Conservation (phyloP, 2,113 vertebrate species). For the Toxostoma redivivum region DNA sequence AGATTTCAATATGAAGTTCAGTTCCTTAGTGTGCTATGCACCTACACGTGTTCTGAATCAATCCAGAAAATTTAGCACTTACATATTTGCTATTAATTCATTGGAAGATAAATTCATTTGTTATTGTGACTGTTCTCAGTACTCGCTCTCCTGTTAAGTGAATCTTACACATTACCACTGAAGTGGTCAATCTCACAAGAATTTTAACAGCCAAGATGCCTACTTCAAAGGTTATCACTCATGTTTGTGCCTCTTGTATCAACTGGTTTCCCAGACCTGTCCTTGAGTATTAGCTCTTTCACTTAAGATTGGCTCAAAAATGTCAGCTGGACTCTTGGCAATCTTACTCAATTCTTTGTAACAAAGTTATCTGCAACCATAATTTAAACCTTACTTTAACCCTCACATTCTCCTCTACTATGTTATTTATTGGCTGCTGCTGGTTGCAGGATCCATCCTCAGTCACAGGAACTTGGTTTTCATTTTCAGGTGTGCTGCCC, state of each 20-base stretch:
- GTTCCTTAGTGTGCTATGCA: background rate
- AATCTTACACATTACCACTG: background rate
- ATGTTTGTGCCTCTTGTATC: fast-evolving
- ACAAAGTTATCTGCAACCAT: background rate
- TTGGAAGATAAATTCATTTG: background rate
- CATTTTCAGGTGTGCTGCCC: background rate
- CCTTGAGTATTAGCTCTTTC: background rate
- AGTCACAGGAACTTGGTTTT: background rate
- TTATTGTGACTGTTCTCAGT: background rate
- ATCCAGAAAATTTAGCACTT: background rate
- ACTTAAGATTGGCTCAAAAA: background rate
- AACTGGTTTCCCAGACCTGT: background rate
- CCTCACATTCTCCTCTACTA: background rate
- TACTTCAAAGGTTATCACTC: background rate
- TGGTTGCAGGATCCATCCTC: background rate
- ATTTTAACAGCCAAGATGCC: background rate
- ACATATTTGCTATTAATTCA: background rate
- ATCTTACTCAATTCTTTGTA: background rate
- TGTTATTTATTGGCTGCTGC: background rate
- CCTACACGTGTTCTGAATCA: fast-evolving
- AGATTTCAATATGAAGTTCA: background rate
- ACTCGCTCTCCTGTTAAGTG: background rate
- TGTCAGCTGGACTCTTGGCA: background rate
- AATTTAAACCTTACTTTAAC: background rate
- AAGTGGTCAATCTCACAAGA: background rate